These are phyloP conservation scores for Apotomis turbidana DNA, from an alignment of 2,888 invertebrate species.

Conservation along the genomic window DNA sequence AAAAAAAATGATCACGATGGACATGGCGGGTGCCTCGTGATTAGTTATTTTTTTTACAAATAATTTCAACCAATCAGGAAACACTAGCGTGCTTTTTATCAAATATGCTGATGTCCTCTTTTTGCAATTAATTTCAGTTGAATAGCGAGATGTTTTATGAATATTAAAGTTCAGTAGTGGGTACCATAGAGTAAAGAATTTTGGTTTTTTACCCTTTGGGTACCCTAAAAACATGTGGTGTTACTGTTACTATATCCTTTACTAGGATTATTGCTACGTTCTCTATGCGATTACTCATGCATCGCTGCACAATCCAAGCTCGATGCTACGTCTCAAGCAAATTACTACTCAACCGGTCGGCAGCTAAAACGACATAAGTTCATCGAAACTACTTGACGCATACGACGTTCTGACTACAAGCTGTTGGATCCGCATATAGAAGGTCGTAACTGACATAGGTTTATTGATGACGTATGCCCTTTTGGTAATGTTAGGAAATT, in stretches of 20 bases:
- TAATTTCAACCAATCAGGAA: too few species aligned
- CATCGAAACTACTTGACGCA: neutral
- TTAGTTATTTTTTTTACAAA: too few species aligned
- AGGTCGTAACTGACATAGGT: neutral
- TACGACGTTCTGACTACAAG: neutral
- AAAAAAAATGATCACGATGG: too few species aligned
- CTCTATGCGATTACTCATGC: slow-evolving; percentile 28
- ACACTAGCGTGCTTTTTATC: too few species aligned
- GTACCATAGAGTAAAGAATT: too few species aligned
- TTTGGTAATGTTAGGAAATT: neutral
- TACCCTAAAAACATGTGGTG: neutral
- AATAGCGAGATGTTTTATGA: too few species aligned
- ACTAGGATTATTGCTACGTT: neutral
- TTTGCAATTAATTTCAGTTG: too few species aligned
- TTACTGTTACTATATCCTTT: slow-evolving; percentile 1
- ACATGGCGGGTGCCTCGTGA: too few species aligned
- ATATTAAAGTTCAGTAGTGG: too few species aligned
- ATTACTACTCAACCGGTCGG: neutral
- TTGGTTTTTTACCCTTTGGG: too few species aligned
- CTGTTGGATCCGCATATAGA: neutral
- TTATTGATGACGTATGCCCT: neutral
- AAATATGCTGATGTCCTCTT: too few species aligned
- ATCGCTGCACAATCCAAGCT: slow-evolving; percentile 29
- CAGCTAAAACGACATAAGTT: neutral
- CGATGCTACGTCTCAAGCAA: slow-evolving; percentile 1